Conservation (phyloP, 2,797 vertebrate genomes). For the Anabas testudineus region DNA sequence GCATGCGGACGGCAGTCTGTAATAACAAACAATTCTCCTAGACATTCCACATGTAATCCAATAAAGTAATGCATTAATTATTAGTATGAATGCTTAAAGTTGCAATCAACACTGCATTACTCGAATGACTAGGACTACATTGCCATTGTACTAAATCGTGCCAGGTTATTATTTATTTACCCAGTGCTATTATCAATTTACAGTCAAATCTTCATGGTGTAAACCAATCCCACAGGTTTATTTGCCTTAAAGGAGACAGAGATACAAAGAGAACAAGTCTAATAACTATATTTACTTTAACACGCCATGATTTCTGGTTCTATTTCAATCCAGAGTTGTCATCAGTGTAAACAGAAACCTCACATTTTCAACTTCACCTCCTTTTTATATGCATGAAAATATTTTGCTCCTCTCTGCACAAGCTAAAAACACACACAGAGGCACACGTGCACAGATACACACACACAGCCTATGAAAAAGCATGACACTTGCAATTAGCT, state of each 20-base stretch:
- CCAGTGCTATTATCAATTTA: neutral
- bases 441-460: conserved; percentile 8
- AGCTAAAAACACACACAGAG: conserved; percentile 22
- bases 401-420: conserved; percentile 17
- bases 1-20: neutral
- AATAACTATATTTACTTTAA: too few species aligned
- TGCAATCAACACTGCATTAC: conserved; percentile 40
- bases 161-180: conserved; percentile 48
- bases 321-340: neutral
- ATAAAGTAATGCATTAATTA: conserved; percentile 22
- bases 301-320: too few species aligned
- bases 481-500: conserved; percentile 68
- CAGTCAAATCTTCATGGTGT: conserved; percentile 6
- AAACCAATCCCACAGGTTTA: conserved; percentile 12
- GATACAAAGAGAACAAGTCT: neutral
- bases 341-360: conserved; percentile 20
- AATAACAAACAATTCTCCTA: neutral
- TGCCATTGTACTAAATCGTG: conserved; percentile 25
- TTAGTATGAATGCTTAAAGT: conserved; percentile 11
- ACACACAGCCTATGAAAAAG: conserved; percentile 33
- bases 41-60: conserved; percentile 19
- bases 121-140: conserved; percentile 13
- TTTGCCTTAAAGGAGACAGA: conserved; percentile 2
- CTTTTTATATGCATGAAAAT: conserved; percentile 24
- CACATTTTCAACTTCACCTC: conserved; percentile 30